Evolutionary conservation across 2,113 vertebrate genomes (phyloP).

Genomic region (Poeciliopsis prolifica): DNA sequence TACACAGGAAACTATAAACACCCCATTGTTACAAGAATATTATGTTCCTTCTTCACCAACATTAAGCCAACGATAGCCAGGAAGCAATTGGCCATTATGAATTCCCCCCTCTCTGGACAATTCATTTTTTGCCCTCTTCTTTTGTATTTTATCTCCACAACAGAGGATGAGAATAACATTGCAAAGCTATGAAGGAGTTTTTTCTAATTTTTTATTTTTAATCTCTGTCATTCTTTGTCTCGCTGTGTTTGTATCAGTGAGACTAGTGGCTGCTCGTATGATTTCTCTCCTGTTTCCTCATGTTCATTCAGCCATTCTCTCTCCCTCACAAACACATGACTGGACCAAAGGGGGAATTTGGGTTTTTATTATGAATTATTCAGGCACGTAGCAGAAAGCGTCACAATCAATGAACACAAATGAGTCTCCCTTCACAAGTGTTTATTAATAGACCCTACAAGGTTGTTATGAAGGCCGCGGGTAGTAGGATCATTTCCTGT

Average conservation of each 20-base stretch:
- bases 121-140: slow-evolving; percentile 7
- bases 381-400: slow-evolving; percentile 46
- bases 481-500: slow-evolving; percentile 15
- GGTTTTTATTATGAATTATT: slow-evolving; percentile 52
- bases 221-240: slow-evolving; percentile 42
- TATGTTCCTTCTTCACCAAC: slow-evolving; percentile 24
- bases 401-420: slow-evolving; percentile 33
- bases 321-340: slow-evolving; percentile 4
- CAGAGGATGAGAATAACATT: slow-evolving; percentile 38
- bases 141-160: slow-evolving; percentile 29
- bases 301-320: slow-evolving; percentile 5
- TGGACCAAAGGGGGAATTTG: slow-evolving; percentile 10
- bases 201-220: neutral
- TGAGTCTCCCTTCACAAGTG: slow-evolving; percentile 24
- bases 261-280: slow-evolving; percentile 11
- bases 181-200: slow-evolving; percentile 26
- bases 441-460: slow-evolving; percentile 40
- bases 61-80: slow-evolving; percentile 52
- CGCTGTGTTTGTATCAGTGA: slow-evolving; percentile 15
- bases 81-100: slow-evolving; percentile 49
- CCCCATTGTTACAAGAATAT: too few species aligned
- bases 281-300: slow-evolving; percentile 28
- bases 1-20: too few species aligned
- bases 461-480: slow-evolving; percentile 1
- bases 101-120: slow-evolving; percentile 38